Evolutionary conservation across 1,140 invertebrate species (phyloP).

Genomic region (Cydia fagiglandana): DNA sequence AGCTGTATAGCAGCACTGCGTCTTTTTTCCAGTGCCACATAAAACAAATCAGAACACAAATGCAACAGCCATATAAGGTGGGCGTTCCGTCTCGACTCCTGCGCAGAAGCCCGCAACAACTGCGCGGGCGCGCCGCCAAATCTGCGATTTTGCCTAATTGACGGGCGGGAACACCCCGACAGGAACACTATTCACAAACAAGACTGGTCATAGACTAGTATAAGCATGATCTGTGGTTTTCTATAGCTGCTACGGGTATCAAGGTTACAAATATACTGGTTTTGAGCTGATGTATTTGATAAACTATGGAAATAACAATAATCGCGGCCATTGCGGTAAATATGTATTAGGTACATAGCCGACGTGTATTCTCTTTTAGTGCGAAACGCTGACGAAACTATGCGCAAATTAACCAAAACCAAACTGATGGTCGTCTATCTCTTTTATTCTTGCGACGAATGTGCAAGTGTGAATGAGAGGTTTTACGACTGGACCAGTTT

Average conservation of each 20-base stretch:
- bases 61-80: slow-evolving; percentile 50
- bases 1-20: too few species aligned
- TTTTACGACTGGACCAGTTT: too few species aligned
- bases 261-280: background rate
- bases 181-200: slow-evolving; percentile 52
- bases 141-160: slow-evolving; percentile 71
- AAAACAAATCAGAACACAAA: slow-evolving; percentile 32
- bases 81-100: background rate
- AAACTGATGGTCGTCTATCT: too few species aligned
- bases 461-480: too few species aligned
- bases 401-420: too few species aligned
- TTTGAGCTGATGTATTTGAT: background rate
- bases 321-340: background rate
- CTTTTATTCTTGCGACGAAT: too few species aligned
- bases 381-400: background rate
- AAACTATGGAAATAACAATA: background rate
- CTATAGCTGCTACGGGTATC: background rate
- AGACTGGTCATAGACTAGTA: background rate
- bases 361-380: background rate
- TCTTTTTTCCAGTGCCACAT: slow-evolving; percentile 2
- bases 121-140: slow-evolving; percentile 68
- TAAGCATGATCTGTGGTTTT: background rate
- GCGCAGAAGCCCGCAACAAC: slow-evolving; percentile 51
- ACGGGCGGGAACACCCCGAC: slow-evolving; percentile 60
- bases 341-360: too few species aligned